A percentile compares a stretch with the other conserved stretches of the same genome.
Evolutionary conservation across 2,113 vertebrate genomes (phyloP).

Genomic region (Macrotus californicus): DNA sequence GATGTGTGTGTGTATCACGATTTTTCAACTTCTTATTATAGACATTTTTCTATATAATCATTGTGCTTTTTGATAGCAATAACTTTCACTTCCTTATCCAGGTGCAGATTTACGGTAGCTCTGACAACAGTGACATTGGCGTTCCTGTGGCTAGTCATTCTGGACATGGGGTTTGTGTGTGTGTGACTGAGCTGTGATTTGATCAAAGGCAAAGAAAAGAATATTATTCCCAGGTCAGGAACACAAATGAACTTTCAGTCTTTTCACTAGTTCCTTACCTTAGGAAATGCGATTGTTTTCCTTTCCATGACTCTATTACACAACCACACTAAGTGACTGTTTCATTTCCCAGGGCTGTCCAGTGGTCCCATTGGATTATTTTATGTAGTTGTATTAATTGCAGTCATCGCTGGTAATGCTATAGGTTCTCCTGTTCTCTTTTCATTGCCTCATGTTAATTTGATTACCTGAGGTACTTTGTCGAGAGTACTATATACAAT

Average conservation of each 20-base stretch:
- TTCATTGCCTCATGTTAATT: conserved; percentile 52
- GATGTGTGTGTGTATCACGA: not conserved
- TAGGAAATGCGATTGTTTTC: not conserved
- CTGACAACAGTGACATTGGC: not conserved
- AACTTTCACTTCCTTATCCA: not conserved
- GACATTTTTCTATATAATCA: not conserved
- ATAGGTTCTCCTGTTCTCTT: conserved; percentile 3
- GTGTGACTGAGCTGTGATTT: not conserved
- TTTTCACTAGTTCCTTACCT: not conserved
- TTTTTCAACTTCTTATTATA: not conserved
- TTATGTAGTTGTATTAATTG: conserved; percentile 43
- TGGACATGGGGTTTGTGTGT: not conserved
- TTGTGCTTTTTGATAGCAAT: not conserved
- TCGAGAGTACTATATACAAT: conserved; percentile 55
- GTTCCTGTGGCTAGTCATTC: not conserved
- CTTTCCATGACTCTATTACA: not conserved
- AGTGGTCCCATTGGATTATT: conserved; percentile 1
- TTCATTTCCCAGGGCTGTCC: not conserved
- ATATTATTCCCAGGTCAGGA: not conserved
- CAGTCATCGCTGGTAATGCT: conserved; percentile 34
- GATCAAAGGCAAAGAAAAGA: not conserved
- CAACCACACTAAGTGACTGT: not conserved
- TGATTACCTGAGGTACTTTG: conserved; percentile 63
- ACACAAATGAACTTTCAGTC: not conserved
- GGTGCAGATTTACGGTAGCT: not conserved